phyloP scores from a whole-genome alignment of 2,888 invertebrate genomes.

The Iselma pallidipennis region DNA sequence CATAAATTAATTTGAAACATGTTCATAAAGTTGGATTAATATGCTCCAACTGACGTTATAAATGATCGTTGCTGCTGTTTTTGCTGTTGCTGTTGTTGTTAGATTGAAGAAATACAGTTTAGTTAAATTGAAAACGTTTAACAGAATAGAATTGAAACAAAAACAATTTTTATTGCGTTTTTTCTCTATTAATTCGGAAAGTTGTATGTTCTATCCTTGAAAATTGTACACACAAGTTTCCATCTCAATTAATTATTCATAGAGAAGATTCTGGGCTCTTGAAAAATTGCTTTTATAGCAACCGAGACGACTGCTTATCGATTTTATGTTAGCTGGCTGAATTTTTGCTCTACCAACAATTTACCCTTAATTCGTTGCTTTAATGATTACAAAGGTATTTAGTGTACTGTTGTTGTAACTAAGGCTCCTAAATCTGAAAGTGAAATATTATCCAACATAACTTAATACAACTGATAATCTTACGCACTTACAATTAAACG shows the following conservation, averaged over 20 bases:
- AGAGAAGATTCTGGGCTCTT: not conserved
- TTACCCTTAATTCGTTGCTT: not conserved
- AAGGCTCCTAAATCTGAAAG: constrained; percentile 1
- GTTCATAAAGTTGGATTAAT: too few relatives aligned
- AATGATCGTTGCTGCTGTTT: too few relatives aligned
- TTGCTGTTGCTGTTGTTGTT: too few relatives aligned
- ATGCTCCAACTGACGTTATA: too few relatives aligned
- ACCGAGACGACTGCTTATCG: not conserved
- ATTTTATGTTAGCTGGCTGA: not conserved
- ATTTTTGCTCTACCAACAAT: not conserved
- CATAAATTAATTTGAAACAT: too few relatives aligned
- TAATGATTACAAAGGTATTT: constrained; percentile 8
- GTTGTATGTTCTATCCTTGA: too few relatives aligned
- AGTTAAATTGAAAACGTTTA: constrained; percentile 15
- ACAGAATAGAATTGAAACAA: constrained; percentile 8
- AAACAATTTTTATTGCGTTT: too few relatives aligned
- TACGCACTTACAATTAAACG: too few relatives aligned
- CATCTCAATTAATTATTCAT: not conserved
- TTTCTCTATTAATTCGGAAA: too few relatives aligned
- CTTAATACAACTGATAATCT: not conserved
- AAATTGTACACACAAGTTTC: too few relatives aligned
- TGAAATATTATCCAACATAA: constrained; percentile 7
- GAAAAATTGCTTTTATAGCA: not conserved
- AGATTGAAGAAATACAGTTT: constrained; percentile 5
- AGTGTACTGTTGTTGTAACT: constrained; percentile 2